Evolutionary conservation across 2,113 vertebrate genomes (phyloP).

Genomic region (Megaptera novaeangliae): DNA sequence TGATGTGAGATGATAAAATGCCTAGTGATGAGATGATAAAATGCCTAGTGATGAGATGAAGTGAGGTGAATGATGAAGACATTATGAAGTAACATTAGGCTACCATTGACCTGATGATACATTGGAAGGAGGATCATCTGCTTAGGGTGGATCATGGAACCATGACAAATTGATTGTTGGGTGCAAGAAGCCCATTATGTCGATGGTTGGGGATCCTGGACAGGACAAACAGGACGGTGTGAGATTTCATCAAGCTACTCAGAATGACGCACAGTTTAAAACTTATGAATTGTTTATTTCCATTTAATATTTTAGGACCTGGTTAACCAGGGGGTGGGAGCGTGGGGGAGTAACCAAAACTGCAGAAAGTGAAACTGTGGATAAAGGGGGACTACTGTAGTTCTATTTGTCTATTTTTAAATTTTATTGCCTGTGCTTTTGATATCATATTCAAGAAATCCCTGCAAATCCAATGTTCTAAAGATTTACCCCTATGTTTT

Average conservation of each 20-base stretch:
- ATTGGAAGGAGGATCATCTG: not conserved
- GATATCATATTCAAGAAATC: not conserved
- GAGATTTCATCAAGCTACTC: not conserved
- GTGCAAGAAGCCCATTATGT: not conserved
- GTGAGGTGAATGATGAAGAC: not conserved
- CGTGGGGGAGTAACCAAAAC: not conserved
- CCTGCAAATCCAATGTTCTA: not conserved
- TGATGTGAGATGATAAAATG: not conserved
- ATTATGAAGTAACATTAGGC: not conserved
- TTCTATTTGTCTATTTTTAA: not conserved
- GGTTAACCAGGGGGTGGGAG: not conserved
- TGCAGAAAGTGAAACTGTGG: not conserved
- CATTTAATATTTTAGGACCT: not conserved
- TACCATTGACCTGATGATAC: not conserved
- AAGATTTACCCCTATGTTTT: not conserved
- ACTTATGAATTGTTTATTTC: not conserved
- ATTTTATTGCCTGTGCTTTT: not conserved
- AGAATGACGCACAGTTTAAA: not conserved
- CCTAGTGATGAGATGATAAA: not conserved
- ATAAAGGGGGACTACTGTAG: not conserved
- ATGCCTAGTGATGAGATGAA: not conserved
- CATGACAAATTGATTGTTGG: not conserved
- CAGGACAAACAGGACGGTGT: not conserved
- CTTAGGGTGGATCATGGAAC: not conserved
- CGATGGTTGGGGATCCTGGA: not conserved